Evolutionary conservation across 30 jellyfish, hydroid and myxozoan species (phyloP).

Genomic region (Turritopsis dohrnii): DNA sequence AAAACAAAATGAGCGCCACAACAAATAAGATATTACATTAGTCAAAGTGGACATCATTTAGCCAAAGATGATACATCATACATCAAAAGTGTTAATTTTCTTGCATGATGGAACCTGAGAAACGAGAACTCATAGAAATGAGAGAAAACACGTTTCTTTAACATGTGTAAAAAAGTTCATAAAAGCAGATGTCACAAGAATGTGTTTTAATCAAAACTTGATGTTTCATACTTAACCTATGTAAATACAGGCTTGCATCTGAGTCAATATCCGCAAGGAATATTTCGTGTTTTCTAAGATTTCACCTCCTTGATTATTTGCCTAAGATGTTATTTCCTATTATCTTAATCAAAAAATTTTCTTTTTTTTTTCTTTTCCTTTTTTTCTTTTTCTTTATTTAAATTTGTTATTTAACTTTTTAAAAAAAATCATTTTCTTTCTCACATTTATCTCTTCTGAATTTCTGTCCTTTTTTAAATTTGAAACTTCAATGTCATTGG

Average conservation of each 20-base stretch:
- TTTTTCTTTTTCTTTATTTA: too few species aligned
- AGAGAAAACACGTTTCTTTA: not conserved
- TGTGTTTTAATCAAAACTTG: not conserved
- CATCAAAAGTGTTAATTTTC: not conserved
- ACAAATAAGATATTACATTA: not conserved
- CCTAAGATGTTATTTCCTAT: not conserved
- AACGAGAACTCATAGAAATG: not conserved
- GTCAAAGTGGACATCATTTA: not conserved
- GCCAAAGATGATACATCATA: not conserved
- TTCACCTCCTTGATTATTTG: conserved; percentile 1
- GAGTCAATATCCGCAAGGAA: conserved; percentile 13
- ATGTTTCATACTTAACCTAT: not conserved
- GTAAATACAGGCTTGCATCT: conserved; percentile 13
- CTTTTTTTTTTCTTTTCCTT: not conserved
- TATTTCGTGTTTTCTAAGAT: not conserved
- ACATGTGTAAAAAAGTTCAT: not conserved
- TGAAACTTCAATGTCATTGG: not conserved
- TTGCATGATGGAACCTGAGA: not conserved
- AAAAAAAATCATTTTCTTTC: not conserved
- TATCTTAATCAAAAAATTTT: not conserved
- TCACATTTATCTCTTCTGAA: not conserved
- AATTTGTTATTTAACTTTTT: not conserved
- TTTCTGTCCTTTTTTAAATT: not conserved
- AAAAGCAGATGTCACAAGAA: conserved; percentile 10
- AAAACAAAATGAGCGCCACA: not conserved